Evolutionary conservation across 1,140 invertebrate species (phyloP).

Genomic region (Sweltsa coloradensis): DNA sequence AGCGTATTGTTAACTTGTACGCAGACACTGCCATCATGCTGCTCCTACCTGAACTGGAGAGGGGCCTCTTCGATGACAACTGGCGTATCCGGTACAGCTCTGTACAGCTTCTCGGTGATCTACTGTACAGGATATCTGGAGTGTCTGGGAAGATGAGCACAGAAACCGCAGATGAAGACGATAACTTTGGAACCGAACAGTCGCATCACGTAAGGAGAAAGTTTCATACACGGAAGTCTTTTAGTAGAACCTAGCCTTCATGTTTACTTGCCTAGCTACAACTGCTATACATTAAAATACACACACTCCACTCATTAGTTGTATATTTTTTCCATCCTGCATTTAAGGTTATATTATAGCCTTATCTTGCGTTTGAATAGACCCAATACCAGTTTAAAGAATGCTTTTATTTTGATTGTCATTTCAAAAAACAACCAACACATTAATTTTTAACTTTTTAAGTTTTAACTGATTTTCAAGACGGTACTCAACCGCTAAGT

Average conservation of each 20-base stretch:
- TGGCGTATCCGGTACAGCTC: conserved; percentile 97
- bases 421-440: too few relatives aligned
- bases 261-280: too few relatives aligned
- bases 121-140: conserved; percentile 93
- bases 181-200: conserved; percentile 97
- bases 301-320: neutral
- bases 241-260: neutral
- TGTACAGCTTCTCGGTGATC: conserved; percentile 90
- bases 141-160: conserved; percentile 99
- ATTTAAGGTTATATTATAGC: too few relatives aligned
- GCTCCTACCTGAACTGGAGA: conserved; percentile 87
- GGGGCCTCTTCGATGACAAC: conserved; percentile 90
- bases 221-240: neutral
- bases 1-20: conserved; percentile 92
- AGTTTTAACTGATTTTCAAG: too few relatives aligned
- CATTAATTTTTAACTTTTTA: too few relatives aligned
- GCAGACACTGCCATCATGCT: conserved; percentile 91
- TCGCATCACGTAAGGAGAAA: conserved; percentile 51
- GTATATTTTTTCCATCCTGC: neutral
- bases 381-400: too few relatives aligned
- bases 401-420: too few relatives aligned
- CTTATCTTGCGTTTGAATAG: too few relatives aligned
- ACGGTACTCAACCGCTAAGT: too few relatives aligned
- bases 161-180: conserved; percentile 94
- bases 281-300: neutral